Evolutionary conservation across 2,797 vertebrate genomes (phyloP), one percentile per base, ranked within the genome.

Genomic region (Neostethus bicornis): DNA sequence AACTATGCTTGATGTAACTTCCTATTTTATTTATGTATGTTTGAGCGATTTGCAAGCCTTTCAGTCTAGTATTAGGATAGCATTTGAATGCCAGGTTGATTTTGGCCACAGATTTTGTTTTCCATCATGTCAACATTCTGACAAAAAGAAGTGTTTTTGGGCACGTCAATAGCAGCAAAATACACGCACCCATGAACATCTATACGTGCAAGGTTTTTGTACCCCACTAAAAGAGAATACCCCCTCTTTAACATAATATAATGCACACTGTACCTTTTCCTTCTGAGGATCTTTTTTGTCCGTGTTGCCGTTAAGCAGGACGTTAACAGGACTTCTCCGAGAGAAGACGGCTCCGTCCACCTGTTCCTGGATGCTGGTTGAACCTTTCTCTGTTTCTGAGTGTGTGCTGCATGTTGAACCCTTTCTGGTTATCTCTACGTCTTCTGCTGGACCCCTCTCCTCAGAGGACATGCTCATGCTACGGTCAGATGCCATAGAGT

Each of bases 401-500:
- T 90, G 85, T 9, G 85, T 80, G 81, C 89, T 84, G 53, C 29
- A 73, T 16, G 75, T 51, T 12, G 83, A 88, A 44, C 73, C 68
- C 5, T 71, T 84, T 0, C 23, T 75, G 25, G 50, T 52, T 8
- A 62, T 58, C 56, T 85, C 75, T 3, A 50, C 62, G 42, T 72
- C 81, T 21, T 84, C 83, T 0, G 4, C 52, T 16, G 61, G 24
- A 59, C 37, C 42, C 53, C 42, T 70, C 24, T 82, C 74, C 35
- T 73, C 80, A 43, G 80, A 83, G 9, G 75, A 79, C 67, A 73
- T 42, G 28, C 74, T 85, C 3, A 8, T 57, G 28, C 74, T 85
- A 20, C 50, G 63, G 51, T 87, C 84, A 1, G 80, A 86, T 2
- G 84, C 77, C 21, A 79, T 86, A 0, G 92, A 90, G 51, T 88